Percentiles rank a stretch among this genome's conserved stretches.
These are phyloP conservation scores for Heliconius melpomene DNA, from an alignment of 1,140 invertebrate genomes.

Conservation along the genomic window DNA sequence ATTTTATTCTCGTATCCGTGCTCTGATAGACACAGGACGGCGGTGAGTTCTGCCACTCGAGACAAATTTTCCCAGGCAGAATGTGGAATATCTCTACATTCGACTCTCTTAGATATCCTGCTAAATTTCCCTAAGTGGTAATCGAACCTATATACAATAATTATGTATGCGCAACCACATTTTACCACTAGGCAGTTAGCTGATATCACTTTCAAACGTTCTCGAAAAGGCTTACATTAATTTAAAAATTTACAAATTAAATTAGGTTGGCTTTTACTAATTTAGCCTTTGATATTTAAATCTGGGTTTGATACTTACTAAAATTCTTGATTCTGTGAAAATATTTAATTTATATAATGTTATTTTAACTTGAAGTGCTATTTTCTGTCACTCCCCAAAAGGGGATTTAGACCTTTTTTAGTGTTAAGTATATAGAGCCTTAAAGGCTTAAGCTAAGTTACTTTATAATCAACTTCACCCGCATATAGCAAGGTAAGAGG, in stretches of 20 bases:
- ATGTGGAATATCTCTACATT: too few species aligned
- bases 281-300: conserved; percentile 9
- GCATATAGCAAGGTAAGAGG: too few species aligned
- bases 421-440: not conserved
- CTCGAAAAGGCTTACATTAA: not conserved
- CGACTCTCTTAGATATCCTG: too few species aligned
- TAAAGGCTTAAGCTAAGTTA: not conserved
- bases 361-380: not conserved
- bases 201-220: not conserved
- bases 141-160: not conserved
- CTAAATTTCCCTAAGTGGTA: not conserved
- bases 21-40: too few species aligned
- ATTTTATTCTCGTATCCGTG: too few species aligned
- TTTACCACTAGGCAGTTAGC: not conserved
- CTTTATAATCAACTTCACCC: not conserved
- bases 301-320: not conserved
- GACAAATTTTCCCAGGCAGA: too few species aligned
- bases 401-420: not conserved
- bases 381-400: not conserved
- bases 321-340: not conserved
- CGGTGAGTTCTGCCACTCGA: too few species aligned
- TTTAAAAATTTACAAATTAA: not conserved
- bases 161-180: not conserved
- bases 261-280: not conserved
- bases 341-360: not conserved